These are phyloP conservation scores for Petrolisthes manimaculis DNA, from an alignment of 2,888 invertebrate genomes.

Conservation along the genomic window DNA sequence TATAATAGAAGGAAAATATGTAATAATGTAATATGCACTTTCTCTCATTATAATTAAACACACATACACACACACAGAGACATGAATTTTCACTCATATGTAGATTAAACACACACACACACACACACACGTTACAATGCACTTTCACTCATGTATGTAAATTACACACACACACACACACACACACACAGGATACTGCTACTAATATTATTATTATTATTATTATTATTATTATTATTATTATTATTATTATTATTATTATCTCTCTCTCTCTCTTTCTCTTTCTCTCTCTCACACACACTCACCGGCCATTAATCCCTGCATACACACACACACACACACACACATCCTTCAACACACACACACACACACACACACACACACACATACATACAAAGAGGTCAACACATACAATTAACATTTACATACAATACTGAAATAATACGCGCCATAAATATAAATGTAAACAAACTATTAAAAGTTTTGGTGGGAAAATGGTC, in stretches of 20 bases:
- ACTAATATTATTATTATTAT: neutral
- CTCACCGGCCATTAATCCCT: neutral
- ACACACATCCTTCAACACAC: too few relatives aligned
- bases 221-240: neutral
- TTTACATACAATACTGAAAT: too few relatives aligned
- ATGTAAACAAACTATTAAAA: too few relatives aligned
- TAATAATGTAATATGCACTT: neutral
- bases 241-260: neutral
- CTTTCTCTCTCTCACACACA: neutral
- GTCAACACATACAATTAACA: too few relatives aligned
- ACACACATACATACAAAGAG: too few relatives aligned
- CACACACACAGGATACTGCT: neutral
- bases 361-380: too few relatives aligned
- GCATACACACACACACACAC: too few relatives aligned
- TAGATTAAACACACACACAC: neutral
- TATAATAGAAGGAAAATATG: neutral
- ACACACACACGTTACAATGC: neutral
- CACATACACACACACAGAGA: slow-evolving; percentile 6
- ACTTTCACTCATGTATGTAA: neutral
- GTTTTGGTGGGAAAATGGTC: too few relatives aligned
- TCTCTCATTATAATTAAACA: neutral
- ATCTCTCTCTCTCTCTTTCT: neutral
- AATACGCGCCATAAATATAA: too few relatives aligned
- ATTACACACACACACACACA: neutral
- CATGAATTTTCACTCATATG: neutral